Base-by-base conservation (phyloP, 2,797 vertebrate genomes). In the Sebastes cheni region DNA sequence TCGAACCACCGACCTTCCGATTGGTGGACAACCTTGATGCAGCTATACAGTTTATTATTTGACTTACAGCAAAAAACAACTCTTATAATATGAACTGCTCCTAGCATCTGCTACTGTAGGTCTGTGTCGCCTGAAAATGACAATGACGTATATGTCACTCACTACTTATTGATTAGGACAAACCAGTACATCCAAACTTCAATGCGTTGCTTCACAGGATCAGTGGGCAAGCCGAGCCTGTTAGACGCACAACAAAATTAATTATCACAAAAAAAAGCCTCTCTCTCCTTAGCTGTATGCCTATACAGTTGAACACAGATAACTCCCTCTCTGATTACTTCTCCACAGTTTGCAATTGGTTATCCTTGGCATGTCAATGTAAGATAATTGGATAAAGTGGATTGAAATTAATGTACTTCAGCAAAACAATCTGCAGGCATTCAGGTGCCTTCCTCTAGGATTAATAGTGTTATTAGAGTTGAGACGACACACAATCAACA, bases 331-430 rank as follows among this genome's bases (percentile, higher is more conserved):
- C n/a, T 86, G 80, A 91, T 88, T 85, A 84, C 82, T 77, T 71
- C 61, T 58, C 72, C 83, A 80, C 74, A 65, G 70, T 87, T 89
- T 85, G 61, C 32, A 77, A 68, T 81, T 80, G 67, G 80, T 87
- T 89, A 85, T 89, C 85, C 79, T 80, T 65, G 64, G 50, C 27
- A 20, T 91, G 87, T 89, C 89, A 89, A 83, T 91, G 81, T 69
- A 86, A 86, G 81, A 80, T 90, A 89, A 93, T 91, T 93, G 89
- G 86, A 89, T 88, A 79, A 92, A 88, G 85, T 92, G 84, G 88
- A 86, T 64, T 84, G 74, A 85, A 92, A 92, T 91, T 54, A 87
- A 93, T 91, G 76, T 58, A 81, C 78, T 84, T 88, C 59, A 82
- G 65, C 84, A 81, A 89, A 86, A 88, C 88, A 91, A 90, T 93